Evolutionary conservation across 2,113 vertebrate genomes (phyloP).

Genomic region (Orycteropus afer): DNA sequence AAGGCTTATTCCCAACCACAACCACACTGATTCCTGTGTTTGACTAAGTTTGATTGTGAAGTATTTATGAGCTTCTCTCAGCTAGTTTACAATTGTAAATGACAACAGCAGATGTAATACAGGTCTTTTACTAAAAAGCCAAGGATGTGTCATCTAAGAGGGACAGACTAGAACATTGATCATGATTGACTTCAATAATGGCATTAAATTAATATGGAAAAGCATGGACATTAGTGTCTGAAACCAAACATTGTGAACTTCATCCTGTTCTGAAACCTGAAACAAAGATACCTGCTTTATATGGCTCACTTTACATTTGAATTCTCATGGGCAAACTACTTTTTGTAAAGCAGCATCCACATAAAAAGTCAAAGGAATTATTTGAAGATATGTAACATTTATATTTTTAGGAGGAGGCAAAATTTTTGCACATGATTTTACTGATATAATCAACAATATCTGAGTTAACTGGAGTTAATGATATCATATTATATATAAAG

Average conservation of each 20-base stretch:
- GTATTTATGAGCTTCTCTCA: background rate
- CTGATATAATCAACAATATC: conserved; percentile 64
- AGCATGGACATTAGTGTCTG: background rate
- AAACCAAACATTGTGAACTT: background rate
- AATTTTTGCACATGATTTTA: conserved; percentile 52
- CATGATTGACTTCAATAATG: conserved; percentile 3
- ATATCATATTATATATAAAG: conserved; percentile 62
- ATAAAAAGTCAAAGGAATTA: background rate
- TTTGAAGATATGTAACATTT: conserved; percentile 60
- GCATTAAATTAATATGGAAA: background rate
- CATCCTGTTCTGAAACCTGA: background rate
- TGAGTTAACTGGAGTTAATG: conserved; percentile 56
- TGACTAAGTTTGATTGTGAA: background rate
- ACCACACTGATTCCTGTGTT: background rate
- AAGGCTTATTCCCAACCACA: background rate
- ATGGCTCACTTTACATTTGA: background rate
- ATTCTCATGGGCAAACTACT: background rate
- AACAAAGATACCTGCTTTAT: background rate
- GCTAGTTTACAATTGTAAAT: background rate
- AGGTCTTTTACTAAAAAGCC: background rate
- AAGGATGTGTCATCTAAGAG: background rate
- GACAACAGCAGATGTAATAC: conserved; percentile 7
- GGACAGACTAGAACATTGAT: background rate
- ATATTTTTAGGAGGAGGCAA: conserved; percentile 50
- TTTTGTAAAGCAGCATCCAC: conserved; percentile 28